Conservation (phyloP, 2,888 invertebrate genomes). For the Tetramorium bicarinatum region DNA sequence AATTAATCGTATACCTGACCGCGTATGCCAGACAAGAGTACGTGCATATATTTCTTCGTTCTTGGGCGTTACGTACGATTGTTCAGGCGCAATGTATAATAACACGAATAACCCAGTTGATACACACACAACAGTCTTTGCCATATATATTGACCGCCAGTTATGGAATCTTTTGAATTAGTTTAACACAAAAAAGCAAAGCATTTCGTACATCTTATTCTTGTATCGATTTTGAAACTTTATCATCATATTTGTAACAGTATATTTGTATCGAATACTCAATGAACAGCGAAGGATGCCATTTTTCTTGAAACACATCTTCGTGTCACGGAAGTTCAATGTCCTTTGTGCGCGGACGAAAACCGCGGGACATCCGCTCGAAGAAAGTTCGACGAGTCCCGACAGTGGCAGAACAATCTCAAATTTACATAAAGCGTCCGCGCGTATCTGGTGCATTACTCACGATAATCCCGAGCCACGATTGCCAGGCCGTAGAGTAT, state of each 20-base stretch:
- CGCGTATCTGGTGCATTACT: constrained; percentile 77
- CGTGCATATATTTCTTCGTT: constrained; percentile 20
- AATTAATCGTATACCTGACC: constrained; percentile 68
- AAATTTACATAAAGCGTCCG: constrained; percentile 77
- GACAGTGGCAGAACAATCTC: constrained; percentile 72
- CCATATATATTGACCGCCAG: neutral
- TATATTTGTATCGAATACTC: neutral
- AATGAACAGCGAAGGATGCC: neutral
- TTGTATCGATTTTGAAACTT: neutral
- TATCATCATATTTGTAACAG: neutral
- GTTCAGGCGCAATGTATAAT: constrained; percentile 43
- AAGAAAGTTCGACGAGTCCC: constrained; percentile 43
- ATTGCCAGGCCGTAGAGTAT: constrained; percentile 68
- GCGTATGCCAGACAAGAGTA: neutral
- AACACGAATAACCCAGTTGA: constrained; percentile 54
- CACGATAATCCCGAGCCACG: constrained; percentile 77
- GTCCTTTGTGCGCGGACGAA: constrained; percentile 3
- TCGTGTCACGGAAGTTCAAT: constrained; percentile 11
- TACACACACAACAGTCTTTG: constrained; percentile 23
- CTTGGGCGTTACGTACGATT: constrained; percentile 1
- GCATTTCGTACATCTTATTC: neutral
- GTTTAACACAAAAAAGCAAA: neutral
- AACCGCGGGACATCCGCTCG: constrained; percentile 1
- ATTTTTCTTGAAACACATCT: constrained; percentile 2
- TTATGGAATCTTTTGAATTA: neutral